Percentiles rank a stretch among this genome's conserved stretches.
Evolutionary conservation across 2,113 vertebrate genomes (phyloP).

Genomic region (Silurus meridionalis): DNA sequence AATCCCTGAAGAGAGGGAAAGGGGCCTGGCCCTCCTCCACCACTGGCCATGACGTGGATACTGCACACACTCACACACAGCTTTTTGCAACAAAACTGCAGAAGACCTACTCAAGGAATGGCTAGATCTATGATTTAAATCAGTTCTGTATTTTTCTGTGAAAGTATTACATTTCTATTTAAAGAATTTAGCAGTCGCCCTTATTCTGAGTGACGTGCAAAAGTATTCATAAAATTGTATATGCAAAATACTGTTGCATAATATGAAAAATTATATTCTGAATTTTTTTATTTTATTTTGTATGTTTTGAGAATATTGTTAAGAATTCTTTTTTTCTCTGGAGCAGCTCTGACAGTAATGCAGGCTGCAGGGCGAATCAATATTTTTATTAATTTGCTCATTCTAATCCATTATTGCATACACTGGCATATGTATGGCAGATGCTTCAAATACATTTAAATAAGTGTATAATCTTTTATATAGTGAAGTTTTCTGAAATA

Average conservation of each 20-base stretch:
- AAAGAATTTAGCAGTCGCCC: too few relatives aligned
- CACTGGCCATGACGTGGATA: not conserved
- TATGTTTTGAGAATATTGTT: not conserved
- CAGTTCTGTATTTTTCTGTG: not conserved
- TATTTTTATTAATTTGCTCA: not conserved
- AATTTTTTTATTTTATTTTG: too few relatives aligned
- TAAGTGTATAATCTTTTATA: not conserved
- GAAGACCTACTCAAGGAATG: not conserved
- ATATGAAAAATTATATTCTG: not conserved
- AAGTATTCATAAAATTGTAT: too few relatives aligned
- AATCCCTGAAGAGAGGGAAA: slow-evolving; percentile 62
- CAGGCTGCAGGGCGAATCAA: not conserved
- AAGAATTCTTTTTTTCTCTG: not conserved
- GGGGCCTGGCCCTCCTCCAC: slow-evolving; percentile 49
- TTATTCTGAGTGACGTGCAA: too few relatives aligned
- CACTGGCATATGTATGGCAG: not conserved
- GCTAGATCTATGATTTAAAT: not conserved
- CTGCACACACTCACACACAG: not conserved
- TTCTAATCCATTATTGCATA: not conserved
- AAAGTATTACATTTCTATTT: not conserved
- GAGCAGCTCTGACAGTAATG: not conserved
- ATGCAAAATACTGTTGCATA: not conserved
- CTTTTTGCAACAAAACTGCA: not conserved
- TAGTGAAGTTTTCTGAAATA: not conserved
- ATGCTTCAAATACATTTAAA: not conserved